Conservation (phyloP, 2,888 invertebrate genomes). For the Leptopilina drosophilae region DNA sequence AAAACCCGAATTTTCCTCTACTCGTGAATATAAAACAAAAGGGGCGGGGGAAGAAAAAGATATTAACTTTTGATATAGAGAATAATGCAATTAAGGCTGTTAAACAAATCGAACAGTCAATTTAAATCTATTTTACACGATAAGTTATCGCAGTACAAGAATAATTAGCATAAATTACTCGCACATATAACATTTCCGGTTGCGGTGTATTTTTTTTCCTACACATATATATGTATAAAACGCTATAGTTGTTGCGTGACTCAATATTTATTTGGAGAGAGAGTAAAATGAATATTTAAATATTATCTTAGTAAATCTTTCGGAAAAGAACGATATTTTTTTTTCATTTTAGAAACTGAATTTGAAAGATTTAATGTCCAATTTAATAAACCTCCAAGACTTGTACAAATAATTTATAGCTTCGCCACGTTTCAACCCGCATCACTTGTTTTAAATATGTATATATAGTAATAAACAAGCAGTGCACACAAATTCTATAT, state of each 20-base stretch:
- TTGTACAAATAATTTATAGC: slow-evolving; percentile 13
- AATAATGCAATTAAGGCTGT: slow-evolving; percentile 1
- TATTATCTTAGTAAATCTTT: slow-evolving; percentile 34
- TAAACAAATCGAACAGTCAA: slow-evolving; percentile 39
- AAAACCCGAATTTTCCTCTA: too few relatives aligned
- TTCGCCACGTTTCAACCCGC: slow-evolving; percentile 22
- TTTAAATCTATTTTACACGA: slow-evolving; percentile 27
- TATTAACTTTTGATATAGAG: background rate
- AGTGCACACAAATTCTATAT: slow-evolving; percentile 28
- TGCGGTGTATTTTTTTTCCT: slow-evolving; percentile 2
- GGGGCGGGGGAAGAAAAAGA: background rate
- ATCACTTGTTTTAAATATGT: background rate
- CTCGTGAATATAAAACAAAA: too few relatives aligned
- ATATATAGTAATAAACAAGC: slow-evolving; percentile 28
- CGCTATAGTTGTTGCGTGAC: slow-evolving; percentile 30
- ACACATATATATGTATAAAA: background rate
- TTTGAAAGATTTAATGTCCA: slow-evolving; percentile 35
- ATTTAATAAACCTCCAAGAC: slow-evolving; percentile 31
- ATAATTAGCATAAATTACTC: slow-evolving; percentile 39
- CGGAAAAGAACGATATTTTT: background rate
- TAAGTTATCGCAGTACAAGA: slow-evolving; percentile 39
- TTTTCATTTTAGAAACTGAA: slow-evolving; percentile 1
- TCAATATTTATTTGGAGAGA: slow-evolving; percentile 25
- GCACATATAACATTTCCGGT: slow-evolving; percentile 34
- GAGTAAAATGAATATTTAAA: slow-evolving; percentile 22